phyloP scores from a whole-genome alignment of 2,797 vertebrate genomes.

The Chrysocyon brachyurus region DNA sequence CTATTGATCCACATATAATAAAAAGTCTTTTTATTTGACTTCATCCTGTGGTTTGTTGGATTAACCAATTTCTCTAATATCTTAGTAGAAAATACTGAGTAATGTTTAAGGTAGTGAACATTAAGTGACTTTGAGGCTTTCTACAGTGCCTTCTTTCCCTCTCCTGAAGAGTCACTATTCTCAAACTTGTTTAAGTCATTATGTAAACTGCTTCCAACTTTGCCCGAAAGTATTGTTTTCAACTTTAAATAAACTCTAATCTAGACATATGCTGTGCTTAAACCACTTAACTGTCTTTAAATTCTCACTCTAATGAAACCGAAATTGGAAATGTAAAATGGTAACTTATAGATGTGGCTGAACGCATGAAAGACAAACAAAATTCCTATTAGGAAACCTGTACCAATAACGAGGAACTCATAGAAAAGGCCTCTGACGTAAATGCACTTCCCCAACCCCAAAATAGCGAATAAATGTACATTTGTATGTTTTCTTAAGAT shows the following conservation, averaged over 20 bases:
- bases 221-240: not conserved
- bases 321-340: not conserved
- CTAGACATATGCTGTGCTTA: not conserved
- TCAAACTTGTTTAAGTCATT: not conserved
- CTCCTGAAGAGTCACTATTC: not conserved
- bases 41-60: not conserved
- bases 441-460: not conserved
- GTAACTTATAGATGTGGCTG: not conserved
- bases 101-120: not conserved
- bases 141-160: not conserved
- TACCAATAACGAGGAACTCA: not conserved
- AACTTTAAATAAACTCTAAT: not conserved
- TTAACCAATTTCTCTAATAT: not conserved
- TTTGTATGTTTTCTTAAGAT: not conserved
- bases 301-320: conserved; percentile 30
- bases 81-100: not conserved
- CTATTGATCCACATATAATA: not conserved
- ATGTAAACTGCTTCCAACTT: not conserved
- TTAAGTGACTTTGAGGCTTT: not conserved
- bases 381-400: not conserved
- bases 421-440: not conserved
- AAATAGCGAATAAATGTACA: not conserved
- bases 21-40: not conserved
- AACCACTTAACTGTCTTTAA: not conserved
- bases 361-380: not conserved